Base-by-base conservation (phyloP, 1,140 invertebrate species). In the Pachyrhynchus sulphureomaculatus region DNA sequence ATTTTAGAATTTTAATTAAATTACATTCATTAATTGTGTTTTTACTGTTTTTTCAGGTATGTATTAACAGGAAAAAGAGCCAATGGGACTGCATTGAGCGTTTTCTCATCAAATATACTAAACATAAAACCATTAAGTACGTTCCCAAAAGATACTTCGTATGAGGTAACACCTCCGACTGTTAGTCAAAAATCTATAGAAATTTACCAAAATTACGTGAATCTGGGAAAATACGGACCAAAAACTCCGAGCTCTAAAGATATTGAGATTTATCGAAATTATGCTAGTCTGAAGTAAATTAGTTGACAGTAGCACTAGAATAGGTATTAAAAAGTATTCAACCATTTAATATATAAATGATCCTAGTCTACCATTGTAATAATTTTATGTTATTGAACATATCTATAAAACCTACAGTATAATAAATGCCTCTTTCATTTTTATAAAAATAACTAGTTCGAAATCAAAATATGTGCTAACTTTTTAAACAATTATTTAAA, bases 21-120 rank as follows among this genome's bases (percentile, higher is more conserved):
- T n/a, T n/a, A n/a, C n/a, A n/a, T n/a, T n/a, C n/a, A n/a, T n/a
- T n/a, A n/a, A n/a, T n/a, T n/a, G n/a, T n/a, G n/a, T n/a, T n/a
- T n/a, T n/a, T n/a, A n/a, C n/a, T n/a, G n/a, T 49, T 10, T 54
- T 77, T 77, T 36, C 32, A 84, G 82, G 64, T 83, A 80, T 72
- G 79, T 81, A 45, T 66, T 82, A 62, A 79, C 79, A 71, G 84
- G 76, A 62, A 81, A 80, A 26, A 82, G 78, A 69, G 79, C 86
- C 76, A 80, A 82, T 77, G 71, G 83, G 76, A 66, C 78, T 81
- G 60, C 82, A 71, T 18, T 83, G 71, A 76, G 49, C 71, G 54
- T 69, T 64, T 52, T 78, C 49, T 33, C 67, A 0, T 54, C 72
- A 1, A 66, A 64, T 13, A 52, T 60, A 0, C 29, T 65, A 5